Evolutionary conservation across 2,797 vertebrate genomes (phyloP), one percentile per base, ranked within the genome.

Genomic region (Hydrocynus forskahlii): DNA sequence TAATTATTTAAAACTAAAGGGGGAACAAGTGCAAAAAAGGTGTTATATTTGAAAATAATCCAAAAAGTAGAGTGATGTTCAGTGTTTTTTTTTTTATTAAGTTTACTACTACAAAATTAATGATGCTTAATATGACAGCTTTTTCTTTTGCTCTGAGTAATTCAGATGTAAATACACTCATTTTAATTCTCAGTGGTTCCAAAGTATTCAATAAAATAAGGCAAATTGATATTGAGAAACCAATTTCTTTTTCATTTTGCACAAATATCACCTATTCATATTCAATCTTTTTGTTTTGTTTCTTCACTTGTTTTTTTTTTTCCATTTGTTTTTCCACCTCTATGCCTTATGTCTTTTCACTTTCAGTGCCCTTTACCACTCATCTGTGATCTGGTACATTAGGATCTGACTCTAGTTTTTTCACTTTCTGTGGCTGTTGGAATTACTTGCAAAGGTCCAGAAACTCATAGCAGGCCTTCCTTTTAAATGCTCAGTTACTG

Each of bases 141-240:
- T 78, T 25, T 66, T 70, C 40, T 72, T 71, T 79, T 74, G 23
- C 67, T 78, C 23, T 52, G 35, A 64, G 59, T 35, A 63, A 64
- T 43, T 54, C 21, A 13, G 25, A 75, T 81, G 77, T 85, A 83
- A 78, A 71, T 72, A 50, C 67, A 50, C 45, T 40, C 62, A 74
- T 66, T 73, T 81, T 40, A 57, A 38, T 40, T 68, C 71, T 68
- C 48, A 62, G 16, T 75, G 60, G 17, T 75, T 83, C n/a, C 63
- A 83, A 50, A 78, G 38, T 75, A 54, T 59, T 75, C 50, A 87
- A 87, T 85, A 85, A 85, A 87, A 78, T 71, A 12, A 63, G 14
- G 48, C 14, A 38, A 21, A 80, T 10, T 35, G 55, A 55, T 81
- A 25, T 16, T 40, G 40, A 10, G 4, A 21, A 68, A 64, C 35